These are phyloP conservation scores for Drosophila punjabiensis DNA, from an alignment of 1,140 invertebrate genomes.

Conservation along the genomic window DNA sequence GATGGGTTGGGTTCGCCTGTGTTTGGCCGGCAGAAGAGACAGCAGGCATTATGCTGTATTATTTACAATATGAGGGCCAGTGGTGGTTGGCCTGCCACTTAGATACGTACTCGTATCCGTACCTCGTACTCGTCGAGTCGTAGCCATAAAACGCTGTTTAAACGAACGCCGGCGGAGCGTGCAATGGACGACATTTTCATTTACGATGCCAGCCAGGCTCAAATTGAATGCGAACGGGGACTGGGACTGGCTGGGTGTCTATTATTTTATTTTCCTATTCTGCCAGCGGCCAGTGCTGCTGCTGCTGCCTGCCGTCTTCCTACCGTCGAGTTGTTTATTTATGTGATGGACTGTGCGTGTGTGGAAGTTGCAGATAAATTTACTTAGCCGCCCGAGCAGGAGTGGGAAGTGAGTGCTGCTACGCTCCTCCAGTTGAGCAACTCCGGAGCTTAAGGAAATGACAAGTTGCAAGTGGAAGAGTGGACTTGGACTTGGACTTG, in stretches of 20 bases:
- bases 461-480: constrained; percentile 56
- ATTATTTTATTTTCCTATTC: constrained; percentile 75
- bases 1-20: constrained; percentile 16
- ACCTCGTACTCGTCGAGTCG: constrained; percentile 25
- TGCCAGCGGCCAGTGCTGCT: constrained; percentile 29
- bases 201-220: constrained; percentile 50
- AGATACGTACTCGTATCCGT: constrained; percentile 18
- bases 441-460: constrained; percentile 57
- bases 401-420: constrained; percentile 11
- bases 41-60: constrained; percentile 69
- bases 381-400: constrained; percentile 60
- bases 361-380: constrained; percentile 75
- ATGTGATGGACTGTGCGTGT: constrained; percentile 72
- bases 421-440: constrained; percentile 28
- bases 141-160: constrained; percentile 67
- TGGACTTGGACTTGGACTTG: constrained; percentile 34
- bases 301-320: constrained; percentile 7
- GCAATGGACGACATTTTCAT: constrained; percentile 80
- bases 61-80: constrained; percentile 70
- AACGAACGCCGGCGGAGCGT: constrained; percentile 54
- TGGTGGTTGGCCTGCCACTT: constrained; percentile 24
- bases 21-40: constrained; percentile 11
- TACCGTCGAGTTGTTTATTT: constrained; percentile 78
- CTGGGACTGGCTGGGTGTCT: constrained; percentile 45
- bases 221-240: constrained; percentile 41